A percentile compares a stretch with the other conserved stretches of the same genome.
Conservation (phyloP, 2,113 vertebrate species). For the Tautogolabrus adspersus region DNA sequence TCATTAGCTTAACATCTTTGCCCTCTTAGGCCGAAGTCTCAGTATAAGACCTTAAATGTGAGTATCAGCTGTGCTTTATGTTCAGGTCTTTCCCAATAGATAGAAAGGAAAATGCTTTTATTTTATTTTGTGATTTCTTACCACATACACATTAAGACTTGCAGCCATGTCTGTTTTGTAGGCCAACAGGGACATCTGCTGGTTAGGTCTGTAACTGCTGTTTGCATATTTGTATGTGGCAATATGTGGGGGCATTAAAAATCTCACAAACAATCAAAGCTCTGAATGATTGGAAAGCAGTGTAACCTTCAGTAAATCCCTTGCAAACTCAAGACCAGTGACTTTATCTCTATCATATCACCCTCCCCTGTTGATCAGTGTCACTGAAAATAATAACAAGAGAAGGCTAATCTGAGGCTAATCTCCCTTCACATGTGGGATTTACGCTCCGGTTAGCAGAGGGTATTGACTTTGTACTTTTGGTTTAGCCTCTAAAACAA, state of each 20-base stretch:
- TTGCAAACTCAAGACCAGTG: background rate
- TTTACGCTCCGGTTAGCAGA: conserved; percentile 12
- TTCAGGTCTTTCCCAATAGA: background rate
- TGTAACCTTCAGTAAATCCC: conserved; percentile 4
- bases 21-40: background rate
- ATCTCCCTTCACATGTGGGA: conserved; percentile 27
- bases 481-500: conserved; percentile 4
- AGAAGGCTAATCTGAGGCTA: conserved; percentile 5
- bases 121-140: background rate
- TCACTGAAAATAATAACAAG: conserved; percentile 13
- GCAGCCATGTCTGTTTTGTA: conserved; percentile 3
- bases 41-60: background rate
- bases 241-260: background rate
- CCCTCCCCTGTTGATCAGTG: conserved; percentile 12
- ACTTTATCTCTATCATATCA: conserved; percentile 6
- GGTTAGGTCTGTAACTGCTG: conserved; percentile 20
- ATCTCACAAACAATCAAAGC: conserved; percentile 7
- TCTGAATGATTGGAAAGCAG: background rate
- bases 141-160: background rate
- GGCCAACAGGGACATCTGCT: conserved; percentile 65
- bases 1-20: background rate
- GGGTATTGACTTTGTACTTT: background rate
- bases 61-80: background rate
- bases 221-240: background rate
- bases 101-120: too few relatives aligned